Percentiles rank a stretch among this genome's conserved stretches.
phyloP scores from a whole-genome alignment of 2,888 invertebrate genomes.

The Phortica magna region DNA sequence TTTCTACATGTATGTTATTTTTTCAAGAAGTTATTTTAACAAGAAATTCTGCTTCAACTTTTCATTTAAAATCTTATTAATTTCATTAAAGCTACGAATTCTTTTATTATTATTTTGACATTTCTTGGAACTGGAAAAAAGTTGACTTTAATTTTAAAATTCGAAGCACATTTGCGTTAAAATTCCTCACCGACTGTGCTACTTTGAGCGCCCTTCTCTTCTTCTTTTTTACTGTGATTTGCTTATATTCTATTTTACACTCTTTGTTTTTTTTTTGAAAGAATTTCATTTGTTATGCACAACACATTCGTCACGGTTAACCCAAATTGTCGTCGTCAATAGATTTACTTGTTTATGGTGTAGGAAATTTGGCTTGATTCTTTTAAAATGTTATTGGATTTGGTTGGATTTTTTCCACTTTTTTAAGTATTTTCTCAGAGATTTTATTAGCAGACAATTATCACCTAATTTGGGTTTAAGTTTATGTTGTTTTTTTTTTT shows the following conservation, averaged over 20 bases:
- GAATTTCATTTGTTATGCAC: constrained; percentile 63
- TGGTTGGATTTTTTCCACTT: not conserved
- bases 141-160: not conserved
- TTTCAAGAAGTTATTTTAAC: too few relatives aligned
- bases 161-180: constrained; percentile 6
- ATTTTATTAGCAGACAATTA: constrained; percentile 10
- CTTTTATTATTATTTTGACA: not conserved
- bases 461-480: not conserved
- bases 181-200: constrained; percentile 17
- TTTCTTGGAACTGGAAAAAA: not conserved
- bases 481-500: not conserved
- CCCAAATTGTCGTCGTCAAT: constrained; percentile 68
- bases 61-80: too few relatives aligned
- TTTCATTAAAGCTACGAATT: not conserved
- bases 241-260: not conserved
- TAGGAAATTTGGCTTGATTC: not conserved
- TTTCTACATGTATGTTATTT: too few relatives aligned
- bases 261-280: not conserved
- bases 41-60: too few relatives aligned
- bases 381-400: constrained; percentile 1
- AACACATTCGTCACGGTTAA: constrained; percentile 67
- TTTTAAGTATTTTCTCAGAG: not conserved
- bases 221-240: not conserved
- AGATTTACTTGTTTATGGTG: constrained; percentile 48
- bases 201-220: not conserved